Evolutionary conservation across 2,888 invertebrate genomes (phyloP).

Genomic region (Macropis europaea): DNA sequence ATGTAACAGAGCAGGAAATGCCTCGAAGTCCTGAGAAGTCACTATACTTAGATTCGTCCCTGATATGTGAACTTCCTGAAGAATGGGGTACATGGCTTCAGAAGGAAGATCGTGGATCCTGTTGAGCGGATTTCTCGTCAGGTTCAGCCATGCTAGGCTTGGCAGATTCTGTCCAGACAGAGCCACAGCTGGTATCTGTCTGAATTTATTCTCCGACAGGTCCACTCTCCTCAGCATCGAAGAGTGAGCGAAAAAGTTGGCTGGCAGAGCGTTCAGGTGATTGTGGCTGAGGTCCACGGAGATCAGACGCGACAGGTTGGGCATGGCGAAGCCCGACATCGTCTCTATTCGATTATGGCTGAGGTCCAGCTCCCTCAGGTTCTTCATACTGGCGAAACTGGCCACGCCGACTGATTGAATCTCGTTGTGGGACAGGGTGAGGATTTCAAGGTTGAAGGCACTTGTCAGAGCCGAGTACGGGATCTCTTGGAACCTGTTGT

Average conservation of each 20-base stretch:
- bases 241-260: constrained; percentile 90
- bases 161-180: constrained; percentile 88
- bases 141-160: constrained; percentile 87
- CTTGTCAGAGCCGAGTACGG: constrained; percentile 90
- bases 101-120: constrained; percentile 87
- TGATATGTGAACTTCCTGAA: constrained; percentile 90
- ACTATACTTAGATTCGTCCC: constrained; percentile 91
- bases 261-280: constrained; percentile 87
- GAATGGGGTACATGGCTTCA: constrained; percentile 86
- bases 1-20: constrained; percentile 89
- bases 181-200: constrained; percentile 89
- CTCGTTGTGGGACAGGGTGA: constrained; percentile 86
- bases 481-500: constrained; percentile 87
- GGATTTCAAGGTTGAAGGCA: constrained; percentile 86
- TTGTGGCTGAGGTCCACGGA: constrained; percentile 90
- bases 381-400: constrained; percentile 87
- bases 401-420: constrained; percentile 88
- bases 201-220: constrained; percentile 89
- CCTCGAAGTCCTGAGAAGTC: constrained; percentile 92
- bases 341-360: constrained; percentile 89
- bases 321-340: constrained; percentile 90
- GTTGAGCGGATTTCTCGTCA: constrained; percentile 91
- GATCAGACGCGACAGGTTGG: constrained; percentile 87
- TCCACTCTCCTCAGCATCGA: constrained; percentile 87
- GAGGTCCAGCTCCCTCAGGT: constrained; percentile 88